phyloP scores from a whole-genome alignment of 2,797 vertebrate species.

The Sebastes umbrosus region DNA sequence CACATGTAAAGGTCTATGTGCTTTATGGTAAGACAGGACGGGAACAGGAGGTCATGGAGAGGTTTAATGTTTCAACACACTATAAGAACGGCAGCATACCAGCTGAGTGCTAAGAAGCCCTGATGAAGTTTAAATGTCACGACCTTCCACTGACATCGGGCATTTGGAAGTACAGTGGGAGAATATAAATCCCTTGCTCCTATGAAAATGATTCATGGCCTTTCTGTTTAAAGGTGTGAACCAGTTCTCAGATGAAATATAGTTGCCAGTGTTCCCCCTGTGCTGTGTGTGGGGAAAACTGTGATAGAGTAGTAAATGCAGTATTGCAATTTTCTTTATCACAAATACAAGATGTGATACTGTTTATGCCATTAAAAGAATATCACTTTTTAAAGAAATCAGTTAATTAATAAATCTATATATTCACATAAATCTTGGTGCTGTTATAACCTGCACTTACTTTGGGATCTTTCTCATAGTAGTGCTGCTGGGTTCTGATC shows the following conservation, averaged over 20 bases:
- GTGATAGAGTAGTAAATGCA: neutral
- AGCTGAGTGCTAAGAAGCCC: slow-evolving; percentile 49
- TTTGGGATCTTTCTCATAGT: slow-evolving; percentile 96
- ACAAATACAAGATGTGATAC: neutral
- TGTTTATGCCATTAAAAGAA: neutral
- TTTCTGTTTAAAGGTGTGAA: neutral
- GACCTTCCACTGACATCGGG: slow-evolving; percentile 57
- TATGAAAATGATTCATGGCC: neutral
- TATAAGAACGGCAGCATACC: slow-evolving; percentile 58
- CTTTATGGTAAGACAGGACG: slow-evolving; percentile 50
- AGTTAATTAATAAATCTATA: neutral
- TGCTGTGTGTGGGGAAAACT: neutral
- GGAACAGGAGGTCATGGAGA: slow-evolving; percentile 67
- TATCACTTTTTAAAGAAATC: neutral
- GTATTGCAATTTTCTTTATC: neutral
- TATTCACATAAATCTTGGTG: neutral
- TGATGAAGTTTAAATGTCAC: slow-evolving; percentile 75
- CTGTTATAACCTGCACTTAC: slow-evolving; percentile 67
- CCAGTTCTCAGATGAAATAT: neutral
- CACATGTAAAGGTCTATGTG: slow-evolving; percentile 43
- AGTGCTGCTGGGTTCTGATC: slow-evolving; percentile 95
- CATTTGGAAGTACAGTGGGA: neutral
- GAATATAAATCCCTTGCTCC: slow-evolving; percentile 9
- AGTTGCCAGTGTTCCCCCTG: neutral
- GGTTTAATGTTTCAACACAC: slow-evolving; percentile 76